Base-by-base conservation (phyloP, 2,797 vertebrate genomes). In the Sebastes trivittatus region DNA sequence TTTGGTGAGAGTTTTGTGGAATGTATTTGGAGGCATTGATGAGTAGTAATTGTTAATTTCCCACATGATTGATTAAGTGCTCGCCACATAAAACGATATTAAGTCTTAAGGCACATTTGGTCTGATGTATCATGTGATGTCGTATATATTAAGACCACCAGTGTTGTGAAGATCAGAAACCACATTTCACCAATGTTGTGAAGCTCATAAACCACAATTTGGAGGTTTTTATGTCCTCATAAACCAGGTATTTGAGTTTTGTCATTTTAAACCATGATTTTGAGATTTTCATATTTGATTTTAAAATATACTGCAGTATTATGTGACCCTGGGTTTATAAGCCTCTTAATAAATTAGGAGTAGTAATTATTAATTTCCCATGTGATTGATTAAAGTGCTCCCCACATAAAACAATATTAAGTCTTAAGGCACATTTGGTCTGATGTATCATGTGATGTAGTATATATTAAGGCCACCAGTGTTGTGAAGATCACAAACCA, bases 301-400 rank as follows among this genome's bases (percentile, higher is more conserved):
- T 32, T 32, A 27, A 58, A 73, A 38, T 54, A 10, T 61, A 14
- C 25, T 13, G 63, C 14, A 38, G 11, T 38, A 8, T 27, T 27
- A 27, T 27, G 30, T 61, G 8, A 27, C 23, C 2, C 27, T n/a
- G n/a, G 20, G 16, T 9, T 34, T 11, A 29, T 18, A 29, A 23
- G n/a, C 25, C 16, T 70, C 32, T 58, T 8, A 11, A 27, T 42
- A 42, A 68, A 22, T 73, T 34, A 74, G 66, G 42, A 81, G 71
- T 22, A 32, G 38, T 67, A 62, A 78, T 56, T 55, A 64, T 80
- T 91, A 9, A 86, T 92, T 88, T 84, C 70, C 75, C 65, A 86
- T 3, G 16, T 78, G 80, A 72, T 27, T 78, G 49, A 78, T 72
- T 59, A 66, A 79, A 78, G 32, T 9, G 4, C 32, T 82, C n/a